A percentile compares a stretch with the other conserved stretches of the same genome.
phyloP scores from a whole-genome alignment of 2,113 vertebrate genomes.

The Petaurus breviceps region DNA sequence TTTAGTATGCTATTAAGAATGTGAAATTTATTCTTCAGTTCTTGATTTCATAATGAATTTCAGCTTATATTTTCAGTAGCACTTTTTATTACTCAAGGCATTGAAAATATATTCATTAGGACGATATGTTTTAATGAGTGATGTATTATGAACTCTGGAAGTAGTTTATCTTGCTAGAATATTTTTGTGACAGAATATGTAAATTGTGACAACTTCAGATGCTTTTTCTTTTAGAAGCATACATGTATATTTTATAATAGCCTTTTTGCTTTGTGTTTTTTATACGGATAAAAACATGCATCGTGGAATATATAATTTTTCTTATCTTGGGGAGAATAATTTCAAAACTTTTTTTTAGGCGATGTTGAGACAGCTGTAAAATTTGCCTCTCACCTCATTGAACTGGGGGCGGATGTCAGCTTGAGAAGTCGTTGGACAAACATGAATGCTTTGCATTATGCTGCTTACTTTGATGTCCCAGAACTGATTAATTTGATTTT shows the following conservation, averaged over 20 bases:
- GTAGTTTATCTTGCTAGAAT: neutral
- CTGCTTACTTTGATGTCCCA: slow-evolving; percentile 98
- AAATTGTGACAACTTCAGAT: neutral
- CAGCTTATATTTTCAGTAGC: neutral
- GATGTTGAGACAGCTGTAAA: slow-evolving; percentile 92
- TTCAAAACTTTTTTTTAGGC: slow-evolving; percentile 83
- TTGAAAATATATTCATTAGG: neutral
- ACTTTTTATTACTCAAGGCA: neutral
- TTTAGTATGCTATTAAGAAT: neutral
- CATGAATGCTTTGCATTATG: slow-evolving; percentile 98
- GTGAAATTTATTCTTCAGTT: neutral
- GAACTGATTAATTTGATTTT: slow-evolving; percentile 92
- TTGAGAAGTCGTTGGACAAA: slow-evolving; percentile 98
- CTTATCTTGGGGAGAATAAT: slow-evolving; percentile 49
- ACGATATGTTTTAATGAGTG: neutral
- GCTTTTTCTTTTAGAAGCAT: neutral
- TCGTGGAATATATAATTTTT: slow-evolving; percentile 7
- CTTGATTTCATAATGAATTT: neutral
- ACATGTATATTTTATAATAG: neutral
- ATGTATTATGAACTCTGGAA: neutral
- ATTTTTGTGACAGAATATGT: neutral
- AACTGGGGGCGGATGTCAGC: slow-evolving; percentile 91
- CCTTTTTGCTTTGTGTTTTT: slow-evolving; percentile 39
- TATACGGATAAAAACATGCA: neutral
- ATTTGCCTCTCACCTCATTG: slow-evolving; percentile 92